Base-by-base conservation (phyloP, 2,797 vertebrate genomes). In the Myripristis jacobus region DNA sequence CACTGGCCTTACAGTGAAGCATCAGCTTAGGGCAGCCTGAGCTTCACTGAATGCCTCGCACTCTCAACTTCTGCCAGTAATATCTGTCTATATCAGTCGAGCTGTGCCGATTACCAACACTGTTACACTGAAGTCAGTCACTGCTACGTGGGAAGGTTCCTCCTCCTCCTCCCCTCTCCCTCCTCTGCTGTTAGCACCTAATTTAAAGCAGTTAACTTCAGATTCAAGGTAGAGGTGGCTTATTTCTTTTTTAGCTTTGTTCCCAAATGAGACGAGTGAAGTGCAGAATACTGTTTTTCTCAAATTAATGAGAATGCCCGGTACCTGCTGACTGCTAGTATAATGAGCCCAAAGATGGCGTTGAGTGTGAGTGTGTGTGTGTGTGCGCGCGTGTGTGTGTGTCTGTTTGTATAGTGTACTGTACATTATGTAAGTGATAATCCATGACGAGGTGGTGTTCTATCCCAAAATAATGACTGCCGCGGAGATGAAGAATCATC, bases 241-340 rank as follows among this genome's bases (percentile, higher is more conserved):
- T 7, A 24, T 60, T 43, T 80, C 48, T 65, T 64, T 81, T 67
- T 56, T 29, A 75, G 72, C 79, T 69, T 31, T 63, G 41, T 72
- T 72, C 70, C 73, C 71, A 25, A 69, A 12, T 27, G 77, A 84
- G 89, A 81, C 73, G 46, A 48, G 68, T 66, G 58, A 71, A 70
- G 74, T 63, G 65, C 79, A 75, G 64, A 74, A 58, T 50, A 63
- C 75, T 62, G 72, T 80, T 75, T 75, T 75, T 89, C 60, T 76
- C 65, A 19, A 73, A 61, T 69, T 88, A 91, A 90, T 90, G 82
- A 91, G 79, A 78, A 73, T 68, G 64, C 51, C 44, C 65, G 77
- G 79, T 58, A 60, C 73, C 61, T 77, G 81, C 64, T 65, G 57
- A 61, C 75, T 80, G 68, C 75, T 70, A 63, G 77, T 84, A 75